Evolutionary conservation across 2,888 invertebrate genomes (phyloP).

Genomic region (Aleiodes alternator): DNA sequence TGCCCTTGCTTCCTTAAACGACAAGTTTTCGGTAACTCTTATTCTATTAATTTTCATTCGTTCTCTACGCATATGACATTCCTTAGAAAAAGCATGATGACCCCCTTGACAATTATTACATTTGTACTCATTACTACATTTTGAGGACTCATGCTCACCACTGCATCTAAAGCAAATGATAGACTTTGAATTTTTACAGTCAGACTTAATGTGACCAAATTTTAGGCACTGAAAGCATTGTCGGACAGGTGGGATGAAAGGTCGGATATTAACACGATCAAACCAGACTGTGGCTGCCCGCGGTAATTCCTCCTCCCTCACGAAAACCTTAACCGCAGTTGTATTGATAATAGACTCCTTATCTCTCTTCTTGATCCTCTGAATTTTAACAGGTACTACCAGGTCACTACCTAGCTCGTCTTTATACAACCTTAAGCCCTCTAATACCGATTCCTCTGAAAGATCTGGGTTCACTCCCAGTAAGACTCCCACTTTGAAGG

Average conservation of each 20-base stretch:
- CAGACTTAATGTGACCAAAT: neutral
- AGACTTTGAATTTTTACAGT: neutral
- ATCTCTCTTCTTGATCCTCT: neutral
- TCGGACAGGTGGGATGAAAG: neutral
- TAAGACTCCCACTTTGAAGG: neutral
- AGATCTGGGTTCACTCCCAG: neutral
- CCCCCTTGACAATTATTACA: neutral
- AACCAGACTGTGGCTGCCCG: constrained; percentile 36
- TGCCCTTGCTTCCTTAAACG: neutral
- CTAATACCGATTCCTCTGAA: neutral
- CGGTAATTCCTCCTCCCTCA: constrained; percentile 23
- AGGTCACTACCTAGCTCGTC: too few relatives aligned
- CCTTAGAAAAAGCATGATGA: neutral
- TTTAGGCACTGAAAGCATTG: neutral
- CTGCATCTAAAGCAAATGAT: neutral
- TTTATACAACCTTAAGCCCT: too few relatives aligned
- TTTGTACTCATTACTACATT: neutral
- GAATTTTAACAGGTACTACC: neutral
- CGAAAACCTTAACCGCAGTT: neutral
- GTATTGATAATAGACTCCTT: neutral
- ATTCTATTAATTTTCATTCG: neutral
- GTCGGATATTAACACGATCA: constrained; percentile 28
- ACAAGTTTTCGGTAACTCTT: neutral
- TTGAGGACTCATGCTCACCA: neutral
- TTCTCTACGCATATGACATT: neutral